A percentile compares a stretch with the other conserved stretches of the same genome.
phyloP scores from a whole-genome alignment of 2,113 vertebrate genomes.

The Malurus alboscapulatus region DNA sequence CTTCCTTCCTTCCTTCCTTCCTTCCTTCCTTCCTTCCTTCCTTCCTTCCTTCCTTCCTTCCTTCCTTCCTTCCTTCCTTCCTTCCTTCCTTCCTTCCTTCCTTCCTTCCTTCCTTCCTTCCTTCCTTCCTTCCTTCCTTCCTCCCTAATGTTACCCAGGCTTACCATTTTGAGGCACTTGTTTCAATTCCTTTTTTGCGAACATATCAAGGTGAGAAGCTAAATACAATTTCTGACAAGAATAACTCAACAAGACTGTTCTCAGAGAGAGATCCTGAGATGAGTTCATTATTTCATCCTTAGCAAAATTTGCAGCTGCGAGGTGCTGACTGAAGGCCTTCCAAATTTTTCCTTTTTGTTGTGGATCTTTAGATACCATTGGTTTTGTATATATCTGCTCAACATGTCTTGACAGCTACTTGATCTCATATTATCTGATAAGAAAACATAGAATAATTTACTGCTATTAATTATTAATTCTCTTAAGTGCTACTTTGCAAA shows the following conservation, averaged over 20 bases:
- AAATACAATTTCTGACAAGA: constrained; percentile 15
- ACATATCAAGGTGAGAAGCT: neutral
- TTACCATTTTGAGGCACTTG: neutral
- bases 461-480: constrained; percentile 49
- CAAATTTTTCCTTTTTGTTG: constrained; percentile 51
- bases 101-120: no score
- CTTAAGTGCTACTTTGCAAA: constrained; percentile 39
- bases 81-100: no score
- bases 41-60: no score
- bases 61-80: no score
- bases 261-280: constrained; percentile 1
- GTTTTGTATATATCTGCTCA: constrained; percentile 15
- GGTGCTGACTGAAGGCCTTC: constrained; percentile 38
- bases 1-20: no score
- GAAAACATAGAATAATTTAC: constrained; percentile 54
- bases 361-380: constrained; percentile 39
- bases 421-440: constrained; percentile 43
- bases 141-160: neutral
- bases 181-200: neutral
- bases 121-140: no score
- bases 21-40: no score
- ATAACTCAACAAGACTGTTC: neutral
- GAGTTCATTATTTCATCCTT: neutral
- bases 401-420: constrained; percentile 48
- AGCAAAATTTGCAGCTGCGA: constrained; percentile 40